Conservation (phyloP, 2,113 vertebrate genomes). For the Himantopus leucocephalus region DNA sequence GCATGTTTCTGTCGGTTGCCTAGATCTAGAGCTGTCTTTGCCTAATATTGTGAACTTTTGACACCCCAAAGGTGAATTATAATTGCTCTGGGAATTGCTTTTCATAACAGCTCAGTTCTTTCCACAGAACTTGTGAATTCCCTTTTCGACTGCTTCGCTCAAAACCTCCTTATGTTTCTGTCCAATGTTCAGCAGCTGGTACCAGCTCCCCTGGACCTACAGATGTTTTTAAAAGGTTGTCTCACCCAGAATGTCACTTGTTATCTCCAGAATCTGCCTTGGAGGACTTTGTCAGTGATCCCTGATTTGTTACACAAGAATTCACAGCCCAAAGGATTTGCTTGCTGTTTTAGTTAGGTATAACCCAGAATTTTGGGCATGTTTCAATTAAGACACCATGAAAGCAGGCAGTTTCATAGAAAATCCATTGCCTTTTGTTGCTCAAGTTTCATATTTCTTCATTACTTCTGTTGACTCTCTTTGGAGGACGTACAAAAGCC, state of each 20-base stretch:
- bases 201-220: background rate
- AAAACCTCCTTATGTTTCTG: background rate
- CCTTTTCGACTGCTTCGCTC: background rate
- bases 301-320: background rate
- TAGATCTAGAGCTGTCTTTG: background rate
- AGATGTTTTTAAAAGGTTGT: background rate
- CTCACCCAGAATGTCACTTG: slow-evolving; percentile 1
- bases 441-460: background rate
- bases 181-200: background rate
- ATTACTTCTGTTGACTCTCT: background rate
- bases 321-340: background rate
- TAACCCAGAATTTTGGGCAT: background rate
- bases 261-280: background rate
- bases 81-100: background rate
- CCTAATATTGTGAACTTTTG: background rate
- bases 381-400: background rate
- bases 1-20: background rate
- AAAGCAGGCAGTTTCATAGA: background rate
- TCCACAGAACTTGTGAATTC: background rate
- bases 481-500: background rate
- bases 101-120: background rate
- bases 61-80: background rate
- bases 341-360: background rate
- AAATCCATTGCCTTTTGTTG: background rate
- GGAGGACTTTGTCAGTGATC: background rate